Conservation (phyloP, 2,888 invertebrate genomes). For the Cepaea hortensis region DNA sequence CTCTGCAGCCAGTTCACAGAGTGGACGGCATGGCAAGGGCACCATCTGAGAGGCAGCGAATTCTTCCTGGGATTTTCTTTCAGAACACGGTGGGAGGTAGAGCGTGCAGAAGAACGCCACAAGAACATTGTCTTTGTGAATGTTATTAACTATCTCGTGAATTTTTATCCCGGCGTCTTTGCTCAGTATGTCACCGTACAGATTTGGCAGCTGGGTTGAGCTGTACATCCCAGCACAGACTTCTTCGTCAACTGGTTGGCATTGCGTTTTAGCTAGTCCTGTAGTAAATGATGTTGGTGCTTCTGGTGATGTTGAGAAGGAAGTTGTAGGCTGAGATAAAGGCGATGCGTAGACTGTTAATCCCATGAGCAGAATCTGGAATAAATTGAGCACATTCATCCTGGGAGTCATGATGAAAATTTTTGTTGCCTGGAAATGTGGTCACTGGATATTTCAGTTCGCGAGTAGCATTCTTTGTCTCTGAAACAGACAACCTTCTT, state of each 20-base stretch:
- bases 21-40: conserved; percentile 4
- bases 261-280: not conserved
- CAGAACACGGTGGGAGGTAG: conserved; percentile 21
- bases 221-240: not conserved
- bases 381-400: too few species aligned
- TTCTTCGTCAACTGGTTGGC: not conserved
- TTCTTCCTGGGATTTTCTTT: not conserved
- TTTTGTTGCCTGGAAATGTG: not conserved
- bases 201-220: conserved; percentile 36
- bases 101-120: conserved; percentile 14
- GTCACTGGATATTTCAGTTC: not conserved
- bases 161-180: conserved; percentile 25
- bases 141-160: not conserved
- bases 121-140: not conserved
- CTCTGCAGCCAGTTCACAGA: conserved; percentile 16
- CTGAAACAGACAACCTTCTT: not conserved
- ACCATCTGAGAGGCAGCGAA: not conserved
- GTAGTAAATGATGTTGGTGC: not conserved
- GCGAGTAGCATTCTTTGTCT: not conserved
- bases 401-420: too few species aligned
- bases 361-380: too few species aligned
- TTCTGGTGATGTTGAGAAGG: not conserved
- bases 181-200: conserved; percentile 40
- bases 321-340: not conserved
- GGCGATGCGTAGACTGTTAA: not conserved